A percentile compares a stretch with the other conserved stretches of the same genome.
These are phyloP conservation scores for Crematogaster levior DNA, from an alignment of 2,888 invertebrate genomes.

Conservation along the genomic window DNA sequence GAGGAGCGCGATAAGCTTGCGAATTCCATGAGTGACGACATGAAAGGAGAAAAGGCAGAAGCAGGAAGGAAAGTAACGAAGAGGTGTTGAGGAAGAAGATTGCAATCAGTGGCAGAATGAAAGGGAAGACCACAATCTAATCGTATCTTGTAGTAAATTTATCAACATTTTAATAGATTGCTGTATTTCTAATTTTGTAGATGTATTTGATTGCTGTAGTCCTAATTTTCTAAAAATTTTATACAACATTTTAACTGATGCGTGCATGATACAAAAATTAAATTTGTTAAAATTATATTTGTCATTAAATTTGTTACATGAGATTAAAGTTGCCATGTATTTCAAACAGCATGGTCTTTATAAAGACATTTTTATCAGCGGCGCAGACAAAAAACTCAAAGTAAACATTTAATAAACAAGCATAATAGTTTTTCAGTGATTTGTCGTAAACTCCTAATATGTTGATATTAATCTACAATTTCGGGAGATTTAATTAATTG, in stretches of 20 bases:
- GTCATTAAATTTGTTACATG: no score
- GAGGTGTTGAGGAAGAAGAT: constrained; percentile 37
- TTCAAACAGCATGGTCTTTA: not conserved
- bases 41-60: constrained; percentile 21
- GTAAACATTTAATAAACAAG: not conserved
- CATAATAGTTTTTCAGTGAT: not conserved
- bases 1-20: constrained; percentile 73
- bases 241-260: not conserved
- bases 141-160: not conserved
- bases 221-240: not conserved
- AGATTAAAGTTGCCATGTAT: not conserved
- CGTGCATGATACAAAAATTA: not conserved
- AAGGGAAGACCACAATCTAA: not conserved
- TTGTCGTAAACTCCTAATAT: not conserved
- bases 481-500: not conserved
- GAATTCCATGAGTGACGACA: constrained; percentile 58
- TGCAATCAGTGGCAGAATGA: constrained; percentile 18
- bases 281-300: no score
- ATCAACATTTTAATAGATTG: not conserved
- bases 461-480: not conserved
- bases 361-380: not conserved
- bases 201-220: no score
- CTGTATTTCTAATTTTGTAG: no score
- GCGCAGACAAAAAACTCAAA: not conserved
- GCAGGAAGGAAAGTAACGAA: constrained; percentile 35